These are phyloP conservation scores for Nesidiocoris tenuis DNA, from an alignment of 2,888 invertebrate genomes.

Conservation along the genomic window DNA sequence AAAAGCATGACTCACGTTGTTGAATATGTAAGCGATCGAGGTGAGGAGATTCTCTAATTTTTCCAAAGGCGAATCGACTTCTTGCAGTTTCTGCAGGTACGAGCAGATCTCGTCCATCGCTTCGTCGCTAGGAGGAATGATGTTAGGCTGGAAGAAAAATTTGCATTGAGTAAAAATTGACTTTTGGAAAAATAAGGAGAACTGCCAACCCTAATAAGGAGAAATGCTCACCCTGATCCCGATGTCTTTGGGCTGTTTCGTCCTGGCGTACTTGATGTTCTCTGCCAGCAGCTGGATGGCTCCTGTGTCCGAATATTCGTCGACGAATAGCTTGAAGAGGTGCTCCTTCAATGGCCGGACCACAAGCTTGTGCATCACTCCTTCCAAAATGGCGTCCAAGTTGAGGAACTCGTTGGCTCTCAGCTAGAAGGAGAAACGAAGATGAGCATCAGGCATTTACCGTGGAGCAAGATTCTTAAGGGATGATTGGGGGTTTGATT, in stretches of 20 bases:
- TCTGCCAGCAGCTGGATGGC: conserved; percentile 73
- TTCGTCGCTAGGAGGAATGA: conserved; percentile 72
- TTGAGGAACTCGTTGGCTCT: conserved; percentile 90
- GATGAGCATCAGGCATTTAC: too few relatives aligned
- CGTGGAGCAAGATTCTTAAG: too few relatives aligned
- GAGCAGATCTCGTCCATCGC: conserved; percentile 76
- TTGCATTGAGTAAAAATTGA: not conserved
- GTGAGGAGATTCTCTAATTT: conserved; percentile 89
- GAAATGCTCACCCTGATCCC: conserved; percentile 63
- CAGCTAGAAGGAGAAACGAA: conserved; percentile 64
- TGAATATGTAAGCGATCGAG: conserved; percentile 83
- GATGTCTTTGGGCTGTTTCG: conserved; percentile 67
- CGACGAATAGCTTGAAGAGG: conserved; percentile 80
- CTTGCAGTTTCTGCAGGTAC: conserved; percentile 79
- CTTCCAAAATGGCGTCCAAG: conserved; percentile 91
- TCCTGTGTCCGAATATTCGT: conserved; percentile 76
- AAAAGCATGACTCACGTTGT: conserved; percentile 58
- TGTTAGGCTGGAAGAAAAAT: conserved; percentile 61
- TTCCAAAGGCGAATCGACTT: conserved; percentile 87
- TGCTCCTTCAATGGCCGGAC: conserved; percentile 81
- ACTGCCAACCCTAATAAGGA: not conserved
- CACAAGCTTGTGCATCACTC: conserved; percentile 88
- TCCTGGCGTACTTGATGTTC: conserved; percentile 68
- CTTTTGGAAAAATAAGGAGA: not conserved
- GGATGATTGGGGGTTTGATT: too few relatives aligned